Evolutionary conservation across 2,797 vertebrate genomes (phyloP).

Genomic region (Peromyscus melanophrys): DNA sequence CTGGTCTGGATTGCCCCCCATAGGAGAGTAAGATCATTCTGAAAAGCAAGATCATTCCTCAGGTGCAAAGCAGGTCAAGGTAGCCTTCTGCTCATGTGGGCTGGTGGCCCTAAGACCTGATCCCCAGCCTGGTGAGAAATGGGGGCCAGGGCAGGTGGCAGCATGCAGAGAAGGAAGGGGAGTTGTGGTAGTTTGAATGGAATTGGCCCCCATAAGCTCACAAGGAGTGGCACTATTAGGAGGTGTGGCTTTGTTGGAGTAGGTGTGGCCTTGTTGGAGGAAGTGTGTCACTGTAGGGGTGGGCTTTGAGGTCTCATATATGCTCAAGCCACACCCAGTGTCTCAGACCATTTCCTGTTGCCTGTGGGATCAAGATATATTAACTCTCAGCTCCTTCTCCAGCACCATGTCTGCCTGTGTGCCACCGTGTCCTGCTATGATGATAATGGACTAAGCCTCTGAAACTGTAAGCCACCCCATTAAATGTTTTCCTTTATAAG

Average conservation of each 20-base stretch:
- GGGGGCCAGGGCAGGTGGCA: too few relatives aligned
- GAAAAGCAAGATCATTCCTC: neutral
- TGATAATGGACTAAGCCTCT: neutral
- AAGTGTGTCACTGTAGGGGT: neutral
- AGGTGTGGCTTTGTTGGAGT: neutral
- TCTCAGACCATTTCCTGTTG: neutral
- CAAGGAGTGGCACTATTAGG: neutral
- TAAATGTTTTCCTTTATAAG: neutral
- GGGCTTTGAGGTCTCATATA: neutral
- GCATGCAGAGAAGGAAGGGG: neutral
- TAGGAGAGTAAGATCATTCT: too few relatives aligned
- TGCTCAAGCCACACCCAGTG: neutral
- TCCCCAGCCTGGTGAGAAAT: neutral
- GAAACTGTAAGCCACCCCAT: neutral
- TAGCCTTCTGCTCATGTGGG: neutral
- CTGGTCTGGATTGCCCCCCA: fast-evolving
- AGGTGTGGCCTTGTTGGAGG: neutral
- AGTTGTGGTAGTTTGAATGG: neutral
- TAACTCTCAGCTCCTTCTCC: neutral
- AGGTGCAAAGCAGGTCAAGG: neutral
- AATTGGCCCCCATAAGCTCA: neutral
- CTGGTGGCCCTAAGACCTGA: too few relatives aligned
- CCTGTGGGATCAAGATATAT: neutral
- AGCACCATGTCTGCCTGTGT: neutral
- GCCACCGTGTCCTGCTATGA: neutral